Evolutionary conservation across 2,888 invertebrate species (phyloP).

Genomic region (Pterostichus madidus): DNA sequence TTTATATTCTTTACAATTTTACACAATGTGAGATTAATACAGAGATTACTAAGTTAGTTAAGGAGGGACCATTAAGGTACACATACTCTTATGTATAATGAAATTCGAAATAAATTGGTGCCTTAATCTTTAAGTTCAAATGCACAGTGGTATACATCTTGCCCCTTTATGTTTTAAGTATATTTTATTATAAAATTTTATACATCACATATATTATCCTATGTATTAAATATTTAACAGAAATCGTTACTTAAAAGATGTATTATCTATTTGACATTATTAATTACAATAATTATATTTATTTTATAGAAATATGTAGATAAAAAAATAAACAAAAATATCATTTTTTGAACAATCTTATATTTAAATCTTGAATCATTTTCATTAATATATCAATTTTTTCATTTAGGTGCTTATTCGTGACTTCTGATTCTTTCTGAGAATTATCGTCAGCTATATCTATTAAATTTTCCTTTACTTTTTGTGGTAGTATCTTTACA

Average conservation of each 20-base stretch:
- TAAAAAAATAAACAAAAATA: slow-evolving; percentile 44
- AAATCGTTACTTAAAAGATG: slow-evolving; percentile 37
- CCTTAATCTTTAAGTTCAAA: slow-evolving; percentile 62
- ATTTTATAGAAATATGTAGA: slow-evolving; percentile 48
- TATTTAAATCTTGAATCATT: slow-evolving; percentile 56
- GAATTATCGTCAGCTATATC: slow-evolving; percentile 54
- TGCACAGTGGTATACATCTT: slow-evolving; percentile 57
- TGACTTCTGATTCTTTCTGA: slow-evolving; percentile 34
- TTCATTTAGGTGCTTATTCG: slow-evolving; percentile 30
- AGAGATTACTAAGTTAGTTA: slow-evolving; percentile 41
- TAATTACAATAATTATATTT: slow-evolving; percentile 36
- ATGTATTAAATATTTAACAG: slow-evolving; percentile 11
- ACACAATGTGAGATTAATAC: too few relatives aligned
- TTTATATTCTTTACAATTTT: too few relatives aligned
- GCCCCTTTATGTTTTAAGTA: slow-evolving; percentile 54
- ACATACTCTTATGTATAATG: slow-evolving; percentile 7
- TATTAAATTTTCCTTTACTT: slow-evolving; percentile 54
- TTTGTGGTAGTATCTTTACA: slow-evolving; percentile 25
- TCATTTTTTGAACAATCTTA: slow-evolving; percentile 16
- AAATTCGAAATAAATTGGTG: slow-evolving; percentile 56
- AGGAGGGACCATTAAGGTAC: slow-evolving; percentile 58
- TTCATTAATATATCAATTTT: slow-evolving; percentile 55
- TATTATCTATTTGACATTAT: slow-evolving; percentile 42
- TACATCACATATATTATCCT: slow-evolving; percentile 45
- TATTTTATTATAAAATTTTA: slow-evolving; percentile 60